Conservation (phyloP, 2,888 invertebrate genomes). For the Pristionchus exspectatus region DNA sequence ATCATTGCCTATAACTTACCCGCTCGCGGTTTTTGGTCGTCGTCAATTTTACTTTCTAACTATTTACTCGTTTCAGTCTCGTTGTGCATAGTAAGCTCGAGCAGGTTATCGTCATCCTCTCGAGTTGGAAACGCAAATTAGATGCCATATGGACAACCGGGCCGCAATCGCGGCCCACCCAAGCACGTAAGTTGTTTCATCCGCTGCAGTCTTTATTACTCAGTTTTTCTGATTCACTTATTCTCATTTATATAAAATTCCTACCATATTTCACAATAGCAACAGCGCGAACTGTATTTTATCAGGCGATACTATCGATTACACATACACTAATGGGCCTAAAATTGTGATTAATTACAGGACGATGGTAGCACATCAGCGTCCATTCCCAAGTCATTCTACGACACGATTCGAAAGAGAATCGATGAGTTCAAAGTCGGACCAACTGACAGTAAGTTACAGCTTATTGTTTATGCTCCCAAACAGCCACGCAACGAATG, state of each 20-base stretch:
- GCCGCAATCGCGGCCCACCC: constrained; percentile 27
- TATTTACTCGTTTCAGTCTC: constrained; percentile 3
- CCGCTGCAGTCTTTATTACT: not conserved
- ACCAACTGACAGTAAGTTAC: constrained; percentile 24
- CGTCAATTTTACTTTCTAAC: not conserved
- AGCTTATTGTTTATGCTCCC: not conserved
- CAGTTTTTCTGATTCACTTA: not conserved
- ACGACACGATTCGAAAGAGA: constrained; percentile 30
- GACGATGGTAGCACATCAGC: constrained; percentile 36
- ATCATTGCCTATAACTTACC: not conserved
- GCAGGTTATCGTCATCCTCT: constrained; percentile 5
- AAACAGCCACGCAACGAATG: not conserved
- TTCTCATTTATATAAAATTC: not conserved
- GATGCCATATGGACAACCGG: constrained; percentile 23
- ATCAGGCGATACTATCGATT: not conserved
- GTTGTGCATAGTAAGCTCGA: not conserved
- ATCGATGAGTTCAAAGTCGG: constrained; percentile 47
- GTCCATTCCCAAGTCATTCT: constrained; percentile 15
- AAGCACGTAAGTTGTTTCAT: not conserved
- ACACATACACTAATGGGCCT: not conserved
- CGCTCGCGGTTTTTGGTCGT: not conserved
- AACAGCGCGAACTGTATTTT: not conserved
- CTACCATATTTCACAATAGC: too few relatives aligned
- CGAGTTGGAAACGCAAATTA: constrained; percentile 1
- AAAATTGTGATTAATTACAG: not conserved